Base-by-base conservation (phyloP, 2,113 vertebrate genomes). In the Scatophagus argus region DNA sequence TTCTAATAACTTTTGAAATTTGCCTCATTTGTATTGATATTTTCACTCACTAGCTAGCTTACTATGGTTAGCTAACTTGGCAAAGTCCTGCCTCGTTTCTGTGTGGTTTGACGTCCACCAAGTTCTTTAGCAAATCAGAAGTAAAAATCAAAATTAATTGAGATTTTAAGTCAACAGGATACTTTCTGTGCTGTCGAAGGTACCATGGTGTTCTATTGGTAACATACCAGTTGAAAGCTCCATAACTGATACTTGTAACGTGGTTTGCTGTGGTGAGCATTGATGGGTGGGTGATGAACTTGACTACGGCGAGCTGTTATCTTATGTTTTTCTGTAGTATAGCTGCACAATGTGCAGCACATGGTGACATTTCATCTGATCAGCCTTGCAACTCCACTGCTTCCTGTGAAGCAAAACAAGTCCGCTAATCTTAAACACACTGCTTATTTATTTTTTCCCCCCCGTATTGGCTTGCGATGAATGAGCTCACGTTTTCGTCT, bases 1-100 rank as follows among this genome's bases (percentile, higher is more conserved):
- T 74, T 84, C 1, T 65, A 6, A 10, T 41, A 60, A 81, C 78
- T 90, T 90, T 79, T 59, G 9, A 47, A 73, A 65, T 68, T 36
- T 12, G 32, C 29, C 11, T 64, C 59, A 79, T 83, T 88, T 36
- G 76, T 72, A 39, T 83, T 88, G 41, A 78, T 72, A 39, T 61
- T 4, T 41, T 55, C 19, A 76, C 14, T 56, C 44, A 41, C 31
- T 62, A 17, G 88, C 82, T 92, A 88, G 84, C 90, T 83, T 77
- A 77, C 32, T 74, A 52, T 17, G 59, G 80, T 88, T 86, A 87
- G 89, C 87, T 87, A 78, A 88, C 84, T 91, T 86, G 73, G 70
- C 74, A 74, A 87, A 90, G 88, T 88, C 73, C 32, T 73, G 5
- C 64, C 78, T 87, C 65, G 23, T 86, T 90, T 81, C 44, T 79